phyloP scores from a whole-genome alignment of 2,113 vertebrate genomes.

The Halcyon senegalensis region DNA sequence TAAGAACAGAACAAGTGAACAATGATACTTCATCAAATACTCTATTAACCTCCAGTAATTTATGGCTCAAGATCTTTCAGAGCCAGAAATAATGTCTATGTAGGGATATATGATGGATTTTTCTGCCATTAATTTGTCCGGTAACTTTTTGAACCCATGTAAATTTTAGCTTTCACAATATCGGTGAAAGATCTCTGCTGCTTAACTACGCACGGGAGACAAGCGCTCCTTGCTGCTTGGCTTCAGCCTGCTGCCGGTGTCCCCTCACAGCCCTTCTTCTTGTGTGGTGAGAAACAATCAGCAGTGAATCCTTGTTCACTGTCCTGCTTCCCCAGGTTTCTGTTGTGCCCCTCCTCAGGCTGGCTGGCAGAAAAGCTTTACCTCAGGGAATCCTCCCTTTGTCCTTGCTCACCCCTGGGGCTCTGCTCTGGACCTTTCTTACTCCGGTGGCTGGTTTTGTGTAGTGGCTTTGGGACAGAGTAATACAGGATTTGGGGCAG shows the following conservation, averaged over 20 bases:
- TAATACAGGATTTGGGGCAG: neutral
- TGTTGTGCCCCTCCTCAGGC: neutral
- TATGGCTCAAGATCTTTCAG: conserved; percentile 35
- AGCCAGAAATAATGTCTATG: conserved; percentile 21
- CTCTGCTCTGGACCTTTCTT: neutral
- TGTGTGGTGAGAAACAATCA: neutral
- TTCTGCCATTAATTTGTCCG: conserved; percentile 7
- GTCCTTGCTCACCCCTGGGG: neutral
- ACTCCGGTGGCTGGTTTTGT: fast-evolving
- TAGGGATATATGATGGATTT: conserved; percentile 21
- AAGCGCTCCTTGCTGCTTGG: neutral
- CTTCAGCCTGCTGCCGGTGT: neutral
- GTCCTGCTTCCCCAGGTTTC: neutral
- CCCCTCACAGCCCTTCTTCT: neutral
- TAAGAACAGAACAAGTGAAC: neutral
- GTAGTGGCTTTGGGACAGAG: neutral
- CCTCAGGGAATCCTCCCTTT: neutral
- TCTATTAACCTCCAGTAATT: conserved; percentile 61
- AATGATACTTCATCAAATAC: conserved; percentile 43
- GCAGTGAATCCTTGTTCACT: neutral
- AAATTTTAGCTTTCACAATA: neutral
- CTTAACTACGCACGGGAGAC: fast-evolving
- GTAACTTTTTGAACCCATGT: conserved; percentile 30
- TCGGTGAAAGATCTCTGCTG: neutral
- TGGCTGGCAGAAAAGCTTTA: neutral